Conservation (phyloP, 2,797 vertebrate genomes). For the Pangasius larnaudii region DNA sequence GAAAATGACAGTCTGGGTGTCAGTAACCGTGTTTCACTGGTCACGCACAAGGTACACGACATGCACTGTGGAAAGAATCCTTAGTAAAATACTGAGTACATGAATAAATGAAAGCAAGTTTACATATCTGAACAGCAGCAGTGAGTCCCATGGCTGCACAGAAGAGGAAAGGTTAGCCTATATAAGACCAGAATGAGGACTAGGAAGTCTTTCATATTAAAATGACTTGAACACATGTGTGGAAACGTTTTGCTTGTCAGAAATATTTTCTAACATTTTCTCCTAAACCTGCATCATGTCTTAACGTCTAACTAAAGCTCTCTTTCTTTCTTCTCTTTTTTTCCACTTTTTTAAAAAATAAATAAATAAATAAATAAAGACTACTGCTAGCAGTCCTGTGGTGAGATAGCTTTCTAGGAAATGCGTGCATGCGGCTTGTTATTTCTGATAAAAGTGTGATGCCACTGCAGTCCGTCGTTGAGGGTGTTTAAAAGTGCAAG, state of each 20-base stretch:
- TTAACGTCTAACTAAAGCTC: slow-evolving; percentile 55
- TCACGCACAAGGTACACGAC: background rate
- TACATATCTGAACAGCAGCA: background rate
- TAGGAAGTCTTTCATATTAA: background rate
- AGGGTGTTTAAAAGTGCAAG: background rate
- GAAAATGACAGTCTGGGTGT: background rate
- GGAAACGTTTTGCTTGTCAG: background rate
- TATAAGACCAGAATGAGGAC: background rate
- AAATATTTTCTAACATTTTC: background rate
- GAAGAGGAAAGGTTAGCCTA: background rate
- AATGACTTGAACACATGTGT: background rate
- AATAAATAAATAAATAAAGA: slow-evolving; percentile 38
- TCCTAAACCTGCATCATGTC: background rate
- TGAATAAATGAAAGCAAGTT: background rate
- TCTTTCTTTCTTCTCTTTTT: slow-evolving; percentile 45
- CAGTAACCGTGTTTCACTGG: background rate
- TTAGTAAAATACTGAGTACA: background rate
- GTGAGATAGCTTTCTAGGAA: slow-evolving; percentile 91
- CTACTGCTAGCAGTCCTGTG: slow-evolving; percentile 66
- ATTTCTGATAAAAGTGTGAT: slow-evolving; percentile 63
- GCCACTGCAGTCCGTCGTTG: slow-evolving; percentile 17
- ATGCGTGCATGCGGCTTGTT: slow-evolving; percentile 63
- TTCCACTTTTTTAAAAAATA: background rate
- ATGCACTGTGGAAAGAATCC: background rate
- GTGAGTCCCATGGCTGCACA: background rate